These are phyloP conservation scores for Disparrhopalites patrizii DNA, from an alignment of 2,888 invertebrate species.

Conservation along the genomic window DNA sequence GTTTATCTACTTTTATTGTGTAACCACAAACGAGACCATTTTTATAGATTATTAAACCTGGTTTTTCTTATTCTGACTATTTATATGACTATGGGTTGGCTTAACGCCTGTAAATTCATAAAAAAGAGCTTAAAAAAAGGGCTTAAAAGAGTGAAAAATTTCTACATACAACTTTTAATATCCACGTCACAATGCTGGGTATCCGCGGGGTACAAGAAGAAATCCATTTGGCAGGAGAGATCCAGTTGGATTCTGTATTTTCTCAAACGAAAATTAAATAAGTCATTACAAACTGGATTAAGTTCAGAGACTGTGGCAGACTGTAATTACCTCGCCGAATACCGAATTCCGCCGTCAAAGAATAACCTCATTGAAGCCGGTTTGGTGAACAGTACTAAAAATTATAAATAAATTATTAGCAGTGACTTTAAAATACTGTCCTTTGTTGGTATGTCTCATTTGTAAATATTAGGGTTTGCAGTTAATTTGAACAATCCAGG, in stretches of 20 bases:
- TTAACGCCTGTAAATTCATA: no score
- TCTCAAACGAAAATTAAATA: neutral
- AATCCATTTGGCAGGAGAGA: constrained; percentile 45
- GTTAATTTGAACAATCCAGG: neutral
- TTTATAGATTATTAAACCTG: no score
- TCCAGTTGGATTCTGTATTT: neutral
- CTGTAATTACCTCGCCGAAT: constrained; percentile 43
- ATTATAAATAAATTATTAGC: neutral
- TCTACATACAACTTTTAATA: constrained; percentile 47
- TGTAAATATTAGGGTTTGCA: no score
- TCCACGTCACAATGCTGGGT: constrained; percentile 47
- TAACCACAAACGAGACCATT: no score
- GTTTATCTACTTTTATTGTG: no score
- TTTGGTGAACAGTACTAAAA: constrained; percentile 38
- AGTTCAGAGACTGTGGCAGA: neutral
- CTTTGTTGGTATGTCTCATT: no score
- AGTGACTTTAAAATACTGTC: no score
- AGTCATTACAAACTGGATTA: no score
- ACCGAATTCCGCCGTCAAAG: constrained; percentile 44
- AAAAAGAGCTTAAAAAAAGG: no score
- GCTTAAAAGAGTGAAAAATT: no score
- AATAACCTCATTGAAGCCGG: constrained; percentile 47
- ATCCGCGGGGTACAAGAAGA: constrained; percentile 48
- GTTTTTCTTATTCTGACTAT: no score
- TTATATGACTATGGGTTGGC: no score